phyloP scores from a whole-genome alignment of 2,888 invertebrate species.

The Heliothis peltigera region DNA sequence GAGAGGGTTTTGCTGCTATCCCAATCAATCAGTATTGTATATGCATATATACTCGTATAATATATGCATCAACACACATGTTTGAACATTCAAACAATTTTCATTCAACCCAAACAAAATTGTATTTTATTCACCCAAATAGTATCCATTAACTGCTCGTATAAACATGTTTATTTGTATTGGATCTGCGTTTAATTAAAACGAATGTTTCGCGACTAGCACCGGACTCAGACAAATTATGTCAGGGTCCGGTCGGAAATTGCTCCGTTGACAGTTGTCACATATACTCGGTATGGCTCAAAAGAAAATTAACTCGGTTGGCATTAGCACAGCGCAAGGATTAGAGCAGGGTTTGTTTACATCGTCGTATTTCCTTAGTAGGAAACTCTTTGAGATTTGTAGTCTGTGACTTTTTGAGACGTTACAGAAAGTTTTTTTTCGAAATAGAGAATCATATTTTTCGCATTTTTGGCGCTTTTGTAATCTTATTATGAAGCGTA shows the following conservation, averaged over 20 bases:
- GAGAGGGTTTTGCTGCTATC: too few relatives aligned
- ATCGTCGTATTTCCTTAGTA: not conserved
- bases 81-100: not conserved
- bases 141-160: constrained; percentile 1
- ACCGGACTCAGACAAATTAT: constrained; percentile 40
- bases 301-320: constrained; percentile 30
- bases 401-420: too few relatives aligned
- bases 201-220: constrained; percentile 16
- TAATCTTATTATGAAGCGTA: not conserved
- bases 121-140: not conserved
- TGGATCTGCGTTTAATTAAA: constrained; percentile 39
- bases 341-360: not conserved
- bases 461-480: not conserved
- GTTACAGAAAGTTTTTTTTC: too few relatives aligned
- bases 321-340: constrained; percentile 12
- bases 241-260: constrained; percentile 43
- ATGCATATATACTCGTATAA: too few relatives aligned
- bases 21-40: too few relatives aligned
- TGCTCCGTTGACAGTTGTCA: constrained; percentile 21
- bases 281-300: not conserved
- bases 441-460: not conserved
- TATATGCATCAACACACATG: too few relatives aligned
- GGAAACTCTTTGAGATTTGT: constrained; percentile 6
- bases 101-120: too few relatives aligned
- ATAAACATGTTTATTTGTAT: constrained; percentile 18